Conservation (phyloP, 2,113 vertebrate species). For the Oostethus manadensis region DNA sequence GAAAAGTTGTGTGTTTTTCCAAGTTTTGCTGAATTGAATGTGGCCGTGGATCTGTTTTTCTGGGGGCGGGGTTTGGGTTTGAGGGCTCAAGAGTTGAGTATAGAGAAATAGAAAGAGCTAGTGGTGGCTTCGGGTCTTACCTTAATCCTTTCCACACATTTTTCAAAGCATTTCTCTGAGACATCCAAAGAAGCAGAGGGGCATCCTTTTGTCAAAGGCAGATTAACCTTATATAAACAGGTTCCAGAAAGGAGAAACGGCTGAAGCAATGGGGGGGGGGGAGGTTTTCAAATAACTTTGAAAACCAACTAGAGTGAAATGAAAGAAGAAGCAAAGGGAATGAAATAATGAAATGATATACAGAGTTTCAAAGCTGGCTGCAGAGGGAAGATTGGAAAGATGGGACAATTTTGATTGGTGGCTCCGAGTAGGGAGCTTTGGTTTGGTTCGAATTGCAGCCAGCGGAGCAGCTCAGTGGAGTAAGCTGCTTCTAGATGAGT, state of each 20-base stretch:
- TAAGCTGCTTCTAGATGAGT: conserved; percentile 63
- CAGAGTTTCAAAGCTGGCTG: conserved; percentile 40
- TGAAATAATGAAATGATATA: conserved; percentile 39
- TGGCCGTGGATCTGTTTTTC: conserved; percentile 27
- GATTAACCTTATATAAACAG: conserved; percentile 65
- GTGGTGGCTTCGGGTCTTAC: conserved; percentile 57
- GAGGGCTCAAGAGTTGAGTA: conserved; percentile 42
- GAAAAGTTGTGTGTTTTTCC: conserved; percentile 21
- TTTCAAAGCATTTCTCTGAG: conserved; percentile 54
- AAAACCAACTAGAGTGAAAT: conserved; percentile 38
- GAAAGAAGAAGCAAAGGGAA: conserved; percentile 33
- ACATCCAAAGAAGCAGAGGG: conserved; percentile 47
- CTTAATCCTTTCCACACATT: conserved; percentile 64
- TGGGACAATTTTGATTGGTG: conserved; percentile 42
- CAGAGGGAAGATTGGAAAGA: conserved; percentile 47
- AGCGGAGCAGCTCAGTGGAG: conserved; percentile 56
- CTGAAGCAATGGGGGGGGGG: conserved; percentile 19
- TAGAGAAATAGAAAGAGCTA: conserved; percentile 46
- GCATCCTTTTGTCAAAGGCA: conserved; percentile 58
- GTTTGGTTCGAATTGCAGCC: conserved; percentile 49
- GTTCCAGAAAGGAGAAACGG: conserved; percentile 41
- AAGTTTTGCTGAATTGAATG: conserved; percentile 39
- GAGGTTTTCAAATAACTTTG: conserved; percentile 42
- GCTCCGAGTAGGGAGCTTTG: conserved; percentile 39
- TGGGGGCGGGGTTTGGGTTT: conserved; percentile 26